Base-by-base conservation (phyloP, 2,113 vertebrate species). In the Istiophorus platypterus region DNA sequence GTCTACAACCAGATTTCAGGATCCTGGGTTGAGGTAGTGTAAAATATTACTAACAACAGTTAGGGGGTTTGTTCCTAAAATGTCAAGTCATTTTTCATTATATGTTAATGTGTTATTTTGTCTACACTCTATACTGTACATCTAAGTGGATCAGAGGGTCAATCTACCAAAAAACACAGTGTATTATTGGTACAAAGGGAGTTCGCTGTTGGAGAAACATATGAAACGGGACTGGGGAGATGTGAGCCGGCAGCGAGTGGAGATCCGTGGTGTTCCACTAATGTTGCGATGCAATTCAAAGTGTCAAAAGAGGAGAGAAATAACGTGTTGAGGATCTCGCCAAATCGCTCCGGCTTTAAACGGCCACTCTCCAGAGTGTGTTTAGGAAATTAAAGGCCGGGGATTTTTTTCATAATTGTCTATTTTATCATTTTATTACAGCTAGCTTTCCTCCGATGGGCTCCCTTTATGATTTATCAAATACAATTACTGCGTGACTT, bases 341-440 rank as follows among this genome's bases (percentile, higher is more conserved):
- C 63, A 78, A 87, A 88, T 82, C 67, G 42, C 37, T 70, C 45
- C n/a, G 9, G 84, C 85, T 85, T 85, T 88, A 84, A 87, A 83
- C 8, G 20, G 37, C 59, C 24, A 76, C 90, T 89, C 89, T 92
- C 89, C 58, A 39, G 86, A 93, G 88, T 89, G 85, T 93, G 89
- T 92, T 92, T 93, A 92, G 89, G 80, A 92, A 94, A 92, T 90
- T 91, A 90, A 88, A 74, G 79, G 58, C 74, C 26, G 29, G 42
- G 66, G 85, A 86, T 89, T 92, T 89, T 87, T 80, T 86, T 85
- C 85, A 88, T 93, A 94, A 94, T 92, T 94, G 89, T 92, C 89
- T 78, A 80, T 91, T 95, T 95, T 94, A 93, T 95, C 89, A 93
- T 95, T 93, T 94, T 92, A 90, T 91, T 92, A 94, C 88, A 94